phyloP scores from a whole-genome alignment of 1,140 invertebrate genomes.

The Drosophila kanapiae region DNA sequence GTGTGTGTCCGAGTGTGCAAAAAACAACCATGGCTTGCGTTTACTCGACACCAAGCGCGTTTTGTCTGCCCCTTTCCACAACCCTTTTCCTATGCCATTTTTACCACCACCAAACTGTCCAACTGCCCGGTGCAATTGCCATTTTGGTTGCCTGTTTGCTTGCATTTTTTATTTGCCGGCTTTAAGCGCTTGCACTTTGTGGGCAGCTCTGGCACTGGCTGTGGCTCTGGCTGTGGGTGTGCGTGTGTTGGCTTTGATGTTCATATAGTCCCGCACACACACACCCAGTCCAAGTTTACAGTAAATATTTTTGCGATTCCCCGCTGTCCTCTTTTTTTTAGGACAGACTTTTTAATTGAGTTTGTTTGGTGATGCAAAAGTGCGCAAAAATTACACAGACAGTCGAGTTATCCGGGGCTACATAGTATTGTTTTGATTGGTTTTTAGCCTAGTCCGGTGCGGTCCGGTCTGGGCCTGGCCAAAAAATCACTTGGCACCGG shows the following conservation, averaged over 20 bases:
- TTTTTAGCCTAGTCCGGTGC: constrained; percentile 64
- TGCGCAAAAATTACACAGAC: constrained; percentile 81
- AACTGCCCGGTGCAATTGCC: constrained; percentile 78
- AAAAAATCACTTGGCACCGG: constrained; percentile 53
- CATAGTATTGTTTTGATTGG: constrained; percentile 78
- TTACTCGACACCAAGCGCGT: constrained; percentile 74
- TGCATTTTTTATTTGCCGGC: constrained; percentile 82
- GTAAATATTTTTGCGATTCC: constrained; percentile 83
- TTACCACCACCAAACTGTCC: constrained; percentile 39
- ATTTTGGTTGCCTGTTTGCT: constrained; percentile 79
- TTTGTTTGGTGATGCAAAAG: constrained; percentile 83
- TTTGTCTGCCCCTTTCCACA: constrained; percentile 31
- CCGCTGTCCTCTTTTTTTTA: constrained; percentile 32
- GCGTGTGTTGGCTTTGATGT: constrained; percentile 55
- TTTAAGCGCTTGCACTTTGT: constrained; percentile 78
- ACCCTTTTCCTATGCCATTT: constrained; percentile 7
- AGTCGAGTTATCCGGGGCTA: constrained; percentile 44
- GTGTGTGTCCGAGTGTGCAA: constrained; percentile 22
- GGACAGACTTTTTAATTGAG: constrained; percentile 83
- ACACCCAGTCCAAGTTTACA: constrained; percentile 65
- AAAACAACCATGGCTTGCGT: constrained; percentile 68
- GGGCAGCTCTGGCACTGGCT: constrained; percentile 18
- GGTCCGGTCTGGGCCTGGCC: constrained; percentile 17
- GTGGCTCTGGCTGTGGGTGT: constrained; percentile 13
- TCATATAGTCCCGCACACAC: constrained; percentile 60